phyloP scores from a whole-genome alignment of 92 coral and sea anemone species.

The Zoanthus solanderi region DNA sequence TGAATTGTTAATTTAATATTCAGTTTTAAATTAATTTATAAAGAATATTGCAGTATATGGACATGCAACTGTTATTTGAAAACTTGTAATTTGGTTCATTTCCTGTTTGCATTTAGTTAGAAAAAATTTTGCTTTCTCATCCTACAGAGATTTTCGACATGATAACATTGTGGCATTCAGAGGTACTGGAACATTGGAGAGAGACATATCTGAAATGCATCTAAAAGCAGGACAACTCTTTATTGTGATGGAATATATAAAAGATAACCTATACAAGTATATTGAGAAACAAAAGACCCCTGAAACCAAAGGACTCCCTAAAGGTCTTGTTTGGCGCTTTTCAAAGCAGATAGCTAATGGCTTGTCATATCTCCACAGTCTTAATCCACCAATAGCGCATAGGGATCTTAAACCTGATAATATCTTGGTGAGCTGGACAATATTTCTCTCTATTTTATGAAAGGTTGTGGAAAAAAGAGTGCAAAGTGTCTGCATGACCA shows the following conservation, averaged over 20 bases:
- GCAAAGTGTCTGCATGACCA: too few species aligned
- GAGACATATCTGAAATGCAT: conserved; percentile 63
- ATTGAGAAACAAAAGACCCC: conserved; percentile 92
- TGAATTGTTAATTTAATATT: too few species aligned
- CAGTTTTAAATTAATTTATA: too few species aligned
- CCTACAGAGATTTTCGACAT: conserved; percentile 87
- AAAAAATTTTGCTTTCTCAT: not conserved
- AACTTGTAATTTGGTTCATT: too few species aligned
- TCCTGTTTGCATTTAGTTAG: too few species aligned
- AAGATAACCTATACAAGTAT: conserved; percentile 83
- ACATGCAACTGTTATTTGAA: too few species aligned
- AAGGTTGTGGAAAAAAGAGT: not conserved
- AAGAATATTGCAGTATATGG: too few species aligned
- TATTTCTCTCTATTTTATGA: not conserved
- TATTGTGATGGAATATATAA: conserved; percentile 95
- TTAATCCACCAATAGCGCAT: conserved; percentile 85
- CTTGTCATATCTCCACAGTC: conserved; percentile 85
- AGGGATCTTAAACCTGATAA: conserved; percentile 97
- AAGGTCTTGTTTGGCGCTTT: conserved; percentile 91
- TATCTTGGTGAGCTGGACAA: conserved; percentile 73
- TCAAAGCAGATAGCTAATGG: conserved; percentile 92
- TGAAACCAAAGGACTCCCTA: conserved; percentile 88
- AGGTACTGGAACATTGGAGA: conserved; percentile 84
- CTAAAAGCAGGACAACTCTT: conserved; percentile 75
- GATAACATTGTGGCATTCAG: conserved; percentile 98